Percentiles rank a stretch among this genome's conserved stretches.
Conservation (phyloP, 2,113 vertebrate genomes). For the Pelobates fuscus region DNA sequence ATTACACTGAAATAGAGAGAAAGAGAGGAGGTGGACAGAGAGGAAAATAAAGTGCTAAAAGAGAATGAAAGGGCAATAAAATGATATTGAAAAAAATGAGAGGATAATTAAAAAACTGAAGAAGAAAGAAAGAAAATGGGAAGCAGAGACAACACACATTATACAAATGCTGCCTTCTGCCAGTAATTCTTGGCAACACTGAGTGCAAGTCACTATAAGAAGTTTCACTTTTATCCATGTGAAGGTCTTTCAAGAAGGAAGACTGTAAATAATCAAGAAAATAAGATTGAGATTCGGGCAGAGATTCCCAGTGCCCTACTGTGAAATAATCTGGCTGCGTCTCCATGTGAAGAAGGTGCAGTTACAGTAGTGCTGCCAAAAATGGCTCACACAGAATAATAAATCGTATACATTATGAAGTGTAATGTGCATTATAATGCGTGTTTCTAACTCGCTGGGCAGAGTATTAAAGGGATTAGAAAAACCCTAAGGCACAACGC, state of each 20-base stretch:
- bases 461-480: slow-evolving; percentile 37
- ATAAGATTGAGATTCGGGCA: background rate
- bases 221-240: background rate
- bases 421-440: slow-evolving; percentile 34
- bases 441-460: slow-evolving; percentile 13
- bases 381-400: slow-evolving; percentile 29
- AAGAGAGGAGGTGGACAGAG: no score
- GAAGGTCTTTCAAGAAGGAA: background rate
- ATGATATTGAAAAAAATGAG: rapidly evolving
- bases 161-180: no score
- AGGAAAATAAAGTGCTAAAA: no score
- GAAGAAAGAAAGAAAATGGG: background rate
- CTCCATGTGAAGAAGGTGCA: background rate
- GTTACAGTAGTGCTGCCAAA: slow-evolving; percentile 9
- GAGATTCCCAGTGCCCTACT: slow-evolving; percentile 1
- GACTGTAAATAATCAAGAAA: slow-evolving; percentile 16
- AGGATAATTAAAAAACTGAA: background rate
- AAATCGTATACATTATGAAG: slow-evolving; percentile 28
- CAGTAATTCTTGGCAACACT: no score
- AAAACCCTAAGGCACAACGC: background rate
- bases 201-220: background rate
- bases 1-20: no score
- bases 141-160: no score
- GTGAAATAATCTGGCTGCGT: slow-evolving; percentile 6
- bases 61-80: no score